Base-by-base conservation (phyloP, 2,797 vertebrate species). In the Sandelia bainsii region DNA sequence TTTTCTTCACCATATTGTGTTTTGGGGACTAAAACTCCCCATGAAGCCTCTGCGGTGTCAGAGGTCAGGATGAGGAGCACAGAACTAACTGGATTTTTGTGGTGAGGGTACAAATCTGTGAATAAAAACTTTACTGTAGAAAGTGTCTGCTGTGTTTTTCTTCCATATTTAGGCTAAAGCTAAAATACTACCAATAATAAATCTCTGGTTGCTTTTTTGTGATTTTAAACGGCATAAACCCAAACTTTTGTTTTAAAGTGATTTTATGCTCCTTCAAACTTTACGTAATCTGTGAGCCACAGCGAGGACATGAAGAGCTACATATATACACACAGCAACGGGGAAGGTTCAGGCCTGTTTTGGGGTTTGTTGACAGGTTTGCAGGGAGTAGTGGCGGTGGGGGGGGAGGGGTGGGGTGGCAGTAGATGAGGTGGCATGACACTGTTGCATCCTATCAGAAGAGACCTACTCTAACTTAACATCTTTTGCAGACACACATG, bases 51-150 rank as follows among this genome's bases (percentile, higher is more conserved):
- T 69, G 27, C 58, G 67, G 46, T 69, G 58, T 71, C 63, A 69
- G 81, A 80, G 50, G 51, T 79, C 61, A 61, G 58, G 57, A 60
- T 75, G 37, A 83, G 44, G 60, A 75, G 67, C 62, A 29, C 39
- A 23, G 17, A 29, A 61, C 17, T 61, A 34, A 25, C 52, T 64
- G 60, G 52, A 71, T 53, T 63, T n/a, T 72, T 83, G 42, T 79
- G 73, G 52, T 73, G 51, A 87, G 19, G 62, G 46, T 13, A 37
- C 72, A 62, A 79, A 88, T 83, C 60, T 86, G 79, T 88, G 84
- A 93, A 93, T 92, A 92, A 92, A 92, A 79, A 82, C 17, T 50
- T 80, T 22, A 63, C 49, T 77, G 19, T 62, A 53, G 25, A 5
- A 44, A 56, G 9, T 20, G 42, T 80, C 50, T 52, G 25, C 50